Percentiles rank a stretch among this genome's conserved stretches.
Evolutionary conservation across 1,140 invertebrate genomes (phyloP).

Genomic region (Saccostrea glomerata): DNA sequence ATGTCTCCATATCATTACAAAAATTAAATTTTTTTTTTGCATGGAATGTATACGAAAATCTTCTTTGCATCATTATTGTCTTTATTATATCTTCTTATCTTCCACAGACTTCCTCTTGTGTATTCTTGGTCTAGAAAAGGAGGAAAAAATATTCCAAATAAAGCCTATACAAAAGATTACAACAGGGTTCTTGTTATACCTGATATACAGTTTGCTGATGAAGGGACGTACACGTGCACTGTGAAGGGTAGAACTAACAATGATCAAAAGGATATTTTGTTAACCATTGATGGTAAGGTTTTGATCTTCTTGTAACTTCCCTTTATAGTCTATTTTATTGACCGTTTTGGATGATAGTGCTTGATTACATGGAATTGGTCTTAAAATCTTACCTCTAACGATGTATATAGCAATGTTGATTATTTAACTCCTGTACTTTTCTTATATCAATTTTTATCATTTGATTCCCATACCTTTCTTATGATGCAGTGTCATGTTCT

Average conservation of each 20-base stretch:
- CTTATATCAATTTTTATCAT: no score
- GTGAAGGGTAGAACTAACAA: constrained; percentile 78
- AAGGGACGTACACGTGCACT: constrained; percentile 94
- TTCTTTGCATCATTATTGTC: no score
- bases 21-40: no score
- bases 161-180: constrained; percentile 86
- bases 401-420: no score
- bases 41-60: no score
- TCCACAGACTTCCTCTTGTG: constrained; percentile 59
- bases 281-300: constrained; percentile 35
- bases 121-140: constrained; percentile 75
- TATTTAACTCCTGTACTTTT: neutral
- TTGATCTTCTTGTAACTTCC: neutral
- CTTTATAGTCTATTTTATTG: neutral
- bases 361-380: no score
- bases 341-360: neutral
- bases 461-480: no score
- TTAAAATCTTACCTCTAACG: no score
- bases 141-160: constrained; percentile 84
- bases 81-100: no score
- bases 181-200: constrained; percentile 94
- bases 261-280: constrained; percentile 23
- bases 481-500: neutral
- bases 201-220: constrained; percentile 92
- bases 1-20: no score